Percentiles rank a stretch among this genome's conserved stretches.
phyloP scores from a whole-genome alignment of 1,140 invertebrate genomes.

The Myzus persicae region DNA sequence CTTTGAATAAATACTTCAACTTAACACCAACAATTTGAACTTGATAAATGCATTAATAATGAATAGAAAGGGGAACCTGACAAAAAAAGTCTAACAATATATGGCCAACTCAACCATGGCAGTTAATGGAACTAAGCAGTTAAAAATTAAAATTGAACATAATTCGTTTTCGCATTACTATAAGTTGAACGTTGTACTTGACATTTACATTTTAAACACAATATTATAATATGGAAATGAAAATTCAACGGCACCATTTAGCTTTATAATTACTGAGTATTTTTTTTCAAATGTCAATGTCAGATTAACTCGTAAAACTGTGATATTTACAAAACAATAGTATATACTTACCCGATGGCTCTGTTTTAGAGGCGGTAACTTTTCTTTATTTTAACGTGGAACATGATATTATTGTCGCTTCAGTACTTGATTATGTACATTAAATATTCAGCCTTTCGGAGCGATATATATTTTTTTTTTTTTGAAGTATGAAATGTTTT shows the following conservation, averaged over 20 bases:
- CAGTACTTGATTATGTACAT: neutral
- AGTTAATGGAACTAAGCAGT: neutral
- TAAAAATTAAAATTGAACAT: neutral
- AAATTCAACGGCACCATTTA: neutral
- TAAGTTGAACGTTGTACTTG: neutral
- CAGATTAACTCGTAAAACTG: constrained; percentile 15
- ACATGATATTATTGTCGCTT: neutral
- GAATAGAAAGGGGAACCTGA: neutral
- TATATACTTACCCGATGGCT: neutral
- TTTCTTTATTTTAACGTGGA: neutral
- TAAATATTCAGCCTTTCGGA: neutral
- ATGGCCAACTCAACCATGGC: neutral
- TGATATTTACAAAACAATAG: constrained; percentile 19
- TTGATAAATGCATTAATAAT: neutral
- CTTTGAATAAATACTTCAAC: neutral
- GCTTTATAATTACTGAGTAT: neutral
- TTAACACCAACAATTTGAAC: neutral
- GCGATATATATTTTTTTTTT: neutral
- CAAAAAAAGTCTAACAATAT: neutral
- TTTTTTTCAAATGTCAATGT: constrained; percentile 29
- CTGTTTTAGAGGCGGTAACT: neutral
- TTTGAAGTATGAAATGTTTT: neutral
- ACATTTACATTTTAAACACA: neutral
- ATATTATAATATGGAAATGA: neutral
- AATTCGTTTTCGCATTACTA: no score